Evolutionary conservation across 2,113 vertebrate genomes (phyloP).

Genomic region (Mugil cephalus): DNA sequence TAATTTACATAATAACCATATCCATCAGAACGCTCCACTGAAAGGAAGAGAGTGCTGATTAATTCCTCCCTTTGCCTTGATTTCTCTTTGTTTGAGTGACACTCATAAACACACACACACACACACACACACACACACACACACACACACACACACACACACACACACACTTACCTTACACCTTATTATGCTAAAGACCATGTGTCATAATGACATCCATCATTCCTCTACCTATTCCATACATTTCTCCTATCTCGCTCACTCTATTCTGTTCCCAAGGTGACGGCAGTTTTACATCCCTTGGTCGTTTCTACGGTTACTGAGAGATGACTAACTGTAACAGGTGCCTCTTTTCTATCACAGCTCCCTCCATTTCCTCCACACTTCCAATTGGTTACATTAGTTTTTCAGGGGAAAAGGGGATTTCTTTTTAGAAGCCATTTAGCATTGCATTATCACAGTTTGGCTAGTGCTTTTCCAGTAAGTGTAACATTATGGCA

Average conservation of each 20-base stretch:
- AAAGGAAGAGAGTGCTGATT: constrained; percentile 53
- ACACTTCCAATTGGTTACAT: constrained; percentile 6
- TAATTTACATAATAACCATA: constrained; percentile 66
- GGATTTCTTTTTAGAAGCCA: neutral
- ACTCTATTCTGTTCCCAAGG: constrained; percentile 60
- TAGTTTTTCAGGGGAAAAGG: constrained; percentile 4
- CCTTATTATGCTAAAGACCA: constrained; percentile 46
- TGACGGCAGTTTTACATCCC: constrained; percentile 52
- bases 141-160: constrained; percentile 5
- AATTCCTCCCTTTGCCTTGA: constrained; percentile 52
- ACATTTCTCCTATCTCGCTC: constrained; percentile 32
- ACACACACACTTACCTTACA: constrained; percentile 15
- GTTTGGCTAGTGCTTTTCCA: constrained; percentile 8
- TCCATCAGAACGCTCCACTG: constrained; percentile 47
- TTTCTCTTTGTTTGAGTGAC: constrained; percentile 59
- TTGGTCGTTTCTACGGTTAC: constrained; percentile 69
- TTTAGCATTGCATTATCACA: constrained; percentile 6
- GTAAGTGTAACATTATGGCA: neutral
- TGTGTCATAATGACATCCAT: constrained; percentile 46
- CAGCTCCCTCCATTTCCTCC: neutral
- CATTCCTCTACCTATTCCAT: constrained; percentile 39
- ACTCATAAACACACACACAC: constrained; percentile 12
- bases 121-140: neutral
- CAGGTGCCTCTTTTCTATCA: constrained; percentile 45
- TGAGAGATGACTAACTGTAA: constrained; percentile 55